Conservation (phyloP, 2,888 invertebrate species). For the Pyrgus malvae region DNA sequence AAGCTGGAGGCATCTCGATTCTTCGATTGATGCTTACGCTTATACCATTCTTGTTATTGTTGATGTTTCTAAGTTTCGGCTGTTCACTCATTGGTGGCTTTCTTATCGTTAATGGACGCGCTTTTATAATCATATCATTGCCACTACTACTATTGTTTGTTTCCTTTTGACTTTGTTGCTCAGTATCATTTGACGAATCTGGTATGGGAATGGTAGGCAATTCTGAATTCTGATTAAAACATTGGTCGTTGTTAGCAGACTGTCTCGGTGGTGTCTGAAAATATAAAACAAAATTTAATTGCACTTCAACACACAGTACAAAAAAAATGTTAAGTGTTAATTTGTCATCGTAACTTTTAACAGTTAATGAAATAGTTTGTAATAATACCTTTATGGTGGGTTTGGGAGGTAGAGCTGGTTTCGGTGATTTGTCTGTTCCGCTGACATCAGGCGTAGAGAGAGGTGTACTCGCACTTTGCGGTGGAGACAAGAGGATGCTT, state of each 20-base stretch:
- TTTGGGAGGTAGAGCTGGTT: constrained; percentile 92
- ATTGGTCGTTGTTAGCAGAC: constrained; percentile 66
- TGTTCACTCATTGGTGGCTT: constrained; percentile 92
- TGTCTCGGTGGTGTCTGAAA: constrained; percentile 79
- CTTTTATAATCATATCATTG: constrained; percentile 84
- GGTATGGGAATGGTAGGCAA: constrained; percentile 63
- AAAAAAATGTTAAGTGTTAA: too few relatives aligned
- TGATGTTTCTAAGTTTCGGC: constrained; percentile 86
- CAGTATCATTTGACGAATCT: constrained; percentile 61
- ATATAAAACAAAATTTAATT: too few relatives aligned
- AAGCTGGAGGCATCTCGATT: constrained; percentile 92
- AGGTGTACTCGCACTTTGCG: constrained; percentile 84
- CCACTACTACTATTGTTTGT: constrained; percentile 61
- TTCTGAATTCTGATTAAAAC: constrained; percentile 57
- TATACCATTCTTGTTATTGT: constrained; percentile 80
- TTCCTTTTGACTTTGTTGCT: constrained; percentile 67
- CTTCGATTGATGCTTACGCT: constrained; percentile 87
- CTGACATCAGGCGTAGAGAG: constrained; percentile 79
- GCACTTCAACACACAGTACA: too few relatives aligned
- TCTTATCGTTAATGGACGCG: constrained; percentile 91
- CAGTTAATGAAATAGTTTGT: too few relatives aligned
- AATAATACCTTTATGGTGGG: constrained; percentile 87
- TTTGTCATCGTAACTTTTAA: too few relatives aligned
- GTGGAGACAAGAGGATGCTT: constrained; percentile 80
- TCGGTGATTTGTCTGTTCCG: constrained; percentile 80